A percentile compares a stretch with the other conserved stretches of the same genome.
Evolutionary conservation across 1,140 invertebrate species (phyloP).

Genomic region (Globodera rostochiensis): DNA sequence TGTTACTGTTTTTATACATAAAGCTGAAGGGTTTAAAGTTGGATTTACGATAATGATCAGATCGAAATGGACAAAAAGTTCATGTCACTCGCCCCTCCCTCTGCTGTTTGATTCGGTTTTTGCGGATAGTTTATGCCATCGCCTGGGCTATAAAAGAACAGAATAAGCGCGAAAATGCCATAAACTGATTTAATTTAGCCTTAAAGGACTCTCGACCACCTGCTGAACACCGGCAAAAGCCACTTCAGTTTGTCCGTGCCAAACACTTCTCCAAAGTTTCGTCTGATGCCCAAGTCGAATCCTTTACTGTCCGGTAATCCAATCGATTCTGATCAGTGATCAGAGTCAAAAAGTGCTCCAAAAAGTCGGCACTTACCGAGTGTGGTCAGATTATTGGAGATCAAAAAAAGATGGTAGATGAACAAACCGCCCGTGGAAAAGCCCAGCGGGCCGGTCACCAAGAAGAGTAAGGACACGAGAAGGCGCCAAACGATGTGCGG

Average conservation of each 20-base stretch:
- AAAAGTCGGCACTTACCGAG: conserved; percentile 33
- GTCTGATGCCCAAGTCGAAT: conserved; percentile 38
- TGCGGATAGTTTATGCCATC: conserved; percentile 41
- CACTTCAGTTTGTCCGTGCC: conserved; percentile 33
- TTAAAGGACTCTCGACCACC: conserved; percentile 26
- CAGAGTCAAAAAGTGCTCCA: background rate
- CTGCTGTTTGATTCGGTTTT: background rate
- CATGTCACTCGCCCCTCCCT: too few relatives aligned
- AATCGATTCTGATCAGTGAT: conserved; percentile 46
- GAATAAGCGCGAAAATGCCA: conserved; percentile 1
- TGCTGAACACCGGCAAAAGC: conserved; percentile 46
- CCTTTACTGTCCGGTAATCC: conserved; percentile 45
- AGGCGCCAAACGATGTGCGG: conserved; percentile 13
- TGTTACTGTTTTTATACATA: too few relatives aligned
- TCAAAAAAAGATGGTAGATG: conserved; percentile 49
- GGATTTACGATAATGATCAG: too few relatives aligned
- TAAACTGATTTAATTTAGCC: conserved; percentile 2
- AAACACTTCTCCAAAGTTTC: conserved; percentile 47
- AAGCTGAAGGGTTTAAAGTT: too few relatives aligned
- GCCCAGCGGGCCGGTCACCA: conserved; percentile 45
- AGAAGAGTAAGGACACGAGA: conserved; percentile 44
- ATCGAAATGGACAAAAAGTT: too few relatives aligned
- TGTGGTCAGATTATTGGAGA: conserved; percentile 41
- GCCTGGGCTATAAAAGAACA: conserved; percentile 23
- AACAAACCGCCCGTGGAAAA: conserved; percentile 47